Evolutionary conservation across 2,113 vertebrate species (phyloP).

Genomic region (Buteo buteo): DNA sequence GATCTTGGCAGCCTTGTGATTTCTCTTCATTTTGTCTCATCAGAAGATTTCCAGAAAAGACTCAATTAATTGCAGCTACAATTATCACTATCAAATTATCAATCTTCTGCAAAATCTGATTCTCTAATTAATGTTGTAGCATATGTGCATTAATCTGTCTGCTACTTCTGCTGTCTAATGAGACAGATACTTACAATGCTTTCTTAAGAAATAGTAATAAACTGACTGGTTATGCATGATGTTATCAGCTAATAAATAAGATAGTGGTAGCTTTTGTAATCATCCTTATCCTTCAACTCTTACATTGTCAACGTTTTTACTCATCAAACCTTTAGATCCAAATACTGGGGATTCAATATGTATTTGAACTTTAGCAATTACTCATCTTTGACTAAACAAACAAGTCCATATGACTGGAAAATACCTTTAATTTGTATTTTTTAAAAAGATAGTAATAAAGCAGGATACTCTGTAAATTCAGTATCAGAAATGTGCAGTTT

Average conservation of each 20-base stretch:
- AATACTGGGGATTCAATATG: neutral
- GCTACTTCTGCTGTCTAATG: slow-evolving; percentile 59
- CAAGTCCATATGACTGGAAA: neutral
- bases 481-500: neutral
- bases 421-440: neutral
- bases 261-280: slow-evolving; percentile 35
- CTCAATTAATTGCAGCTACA: slow-evolving; percentile 55
- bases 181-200: slow-evolving; percentile 56
- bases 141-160: slow-evolving; percentile 67
- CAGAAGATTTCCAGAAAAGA: slow-evolving; percentile 11
- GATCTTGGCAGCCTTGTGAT: neutral
- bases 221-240: neutral
- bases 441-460: neutral
- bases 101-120: slow-evolving; percentile 55
- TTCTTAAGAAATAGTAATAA: slow-evolving; percentile 63
- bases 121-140: slow-evolving; percentile 71
- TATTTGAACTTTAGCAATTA: slow-evolving; percentile 8
- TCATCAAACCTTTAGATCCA: neutral
- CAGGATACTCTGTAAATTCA: neutral
- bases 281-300: neutral
- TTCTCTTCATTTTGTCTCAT: slow-evolving; percentile 15
- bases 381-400: neutral
- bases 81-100: slow-evolving; percentile 65
- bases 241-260: slow-evolving; percentile 53
- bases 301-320: neutral